Conservation (phyloP, 2,797 vertebrate species). For the Botia kubotai region DNA sequence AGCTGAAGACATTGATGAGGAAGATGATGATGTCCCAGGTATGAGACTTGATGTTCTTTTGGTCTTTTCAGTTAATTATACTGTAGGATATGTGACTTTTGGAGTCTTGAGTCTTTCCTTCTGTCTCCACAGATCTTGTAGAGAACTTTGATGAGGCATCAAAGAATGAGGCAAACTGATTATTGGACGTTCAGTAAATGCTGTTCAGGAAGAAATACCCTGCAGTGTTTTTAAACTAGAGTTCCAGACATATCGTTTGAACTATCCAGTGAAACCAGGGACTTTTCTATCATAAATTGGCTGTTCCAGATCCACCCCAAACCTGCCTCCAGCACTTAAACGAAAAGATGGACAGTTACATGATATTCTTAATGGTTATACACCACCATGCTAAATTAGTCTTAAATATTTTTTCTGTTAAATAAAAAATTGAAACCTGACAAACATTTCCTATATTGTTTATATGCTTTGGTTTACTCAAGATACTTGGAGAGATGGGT, state of each 20-base stretch:
- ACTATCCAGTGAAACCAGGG: constrained; percentile 68
- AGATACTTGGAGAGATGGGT: background rate
- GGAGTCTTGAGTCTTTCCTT: background rate
- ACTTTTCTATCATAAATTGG: constrained; percentile 89
- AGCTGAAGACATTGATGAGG: constrained; percentile 94
- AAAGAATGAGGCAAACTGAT: constrained; percentile 95
- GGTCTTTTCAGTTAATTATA: background rate
- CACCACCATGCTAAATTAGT: constrained; percentile 70
- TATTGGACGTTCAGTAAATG: constrained; percentile 70
- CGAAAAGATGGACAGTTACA: constrained; percentile 63
- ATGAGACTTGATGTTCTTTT: constrained; percentile 38
- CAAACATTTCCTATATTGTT: constrained; percentile 72
- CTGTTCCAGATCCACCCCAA: constrained; percentile 78
- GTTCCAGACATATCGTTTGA: constrained; percentile 65
- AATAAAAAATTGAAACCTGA: constrained; percentile 72
- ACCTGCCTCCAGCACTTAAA: constrained; percentile 83
- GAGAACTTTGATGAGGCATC: constrained; percentile 98
- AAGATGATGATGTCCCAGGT: constrained; percentile 97
- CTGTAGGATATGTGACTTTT: background rate
- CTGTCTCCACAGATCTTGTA: constrained; percentile 87
- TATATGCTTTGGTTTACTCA: constrained; percentile 69
- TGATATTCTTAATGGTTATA: constrained; percentile 57
- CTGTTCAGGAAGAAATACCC: constrained; percentile 82
- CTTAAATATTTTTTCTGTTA: constrained; percentile 80
- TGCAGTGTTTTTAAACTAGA: constrained; percentile 72